Evolutionary conservation across 2,888 invertebrate genomes (phyloP).

Genomic region (Pseudanteris insignis): DNA sequence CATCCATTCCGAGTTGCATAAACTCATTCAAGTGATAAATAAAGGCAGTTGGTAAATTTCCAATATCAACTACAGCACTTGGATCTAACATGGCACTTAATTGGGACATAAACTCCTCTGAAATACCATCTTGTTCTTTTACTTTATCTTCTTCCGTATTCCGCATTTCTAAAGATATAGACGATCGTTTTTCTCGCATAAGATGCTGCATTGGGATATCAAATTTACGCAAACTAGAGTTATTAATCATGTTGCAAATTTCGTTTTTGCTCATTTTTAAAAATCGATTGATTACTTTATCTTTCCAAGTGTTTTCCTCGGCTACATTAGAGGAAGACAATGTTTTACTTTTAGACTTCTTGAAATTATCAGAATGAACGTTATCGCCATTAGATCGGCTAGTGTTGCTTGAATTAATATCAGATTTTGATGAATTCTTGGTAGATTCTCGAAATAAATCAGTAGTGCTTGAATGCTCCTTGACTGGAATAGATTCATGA

Average conservation of each 20-base stretch:
- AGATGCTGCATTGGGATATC: constrained; percentile 63
- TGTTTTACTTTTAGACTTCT: constrained; percentile 10
- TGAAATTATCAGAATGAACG: constrained; percentile 4
- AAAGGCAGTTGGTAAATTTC: constrained; percentile 71
- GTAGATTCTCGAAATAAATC: background rate
- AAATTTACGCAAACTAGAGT: constrained; percentile 61
- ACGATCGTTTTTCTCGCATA: constrained; percentile 57
- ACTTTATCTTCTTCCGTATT: constrained; percentile 60
- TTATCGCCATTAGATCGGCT: constrained; percentile 27
- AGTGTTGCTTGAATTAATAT: background rate
- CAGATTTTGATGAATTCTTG: background rate
- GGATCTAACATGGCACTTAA: constrained; percentile 70
- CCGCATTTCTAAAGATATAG: constrained; percentile 56
- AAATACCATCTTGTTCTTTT: constrained; percentile 53
- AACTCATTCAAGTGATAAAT: constrained; percentile 72
- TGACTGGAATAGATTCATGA: background rate
- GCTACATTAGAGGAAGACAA: background rate
- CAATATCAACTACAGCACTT: constrained; percentile 69
- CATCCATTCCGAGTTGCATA: constrained; percentile 62
- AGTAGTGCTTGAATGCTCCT: constrained; percentile 6
- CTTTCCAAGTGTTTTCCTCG: constrained; percentile 54
- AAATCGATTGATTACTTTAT: constrained; percentile 59
- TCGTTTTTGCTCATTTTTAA: constrained; percentile 64
- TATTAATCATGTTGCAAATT: constrained; percentile 63
- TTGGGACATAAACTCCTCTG: constrained; percentile 62